Evolutionary conservation across 1,140 invertebrate genomes (phyloP).

Genomic region (Papilio polyxenes): DNA sequence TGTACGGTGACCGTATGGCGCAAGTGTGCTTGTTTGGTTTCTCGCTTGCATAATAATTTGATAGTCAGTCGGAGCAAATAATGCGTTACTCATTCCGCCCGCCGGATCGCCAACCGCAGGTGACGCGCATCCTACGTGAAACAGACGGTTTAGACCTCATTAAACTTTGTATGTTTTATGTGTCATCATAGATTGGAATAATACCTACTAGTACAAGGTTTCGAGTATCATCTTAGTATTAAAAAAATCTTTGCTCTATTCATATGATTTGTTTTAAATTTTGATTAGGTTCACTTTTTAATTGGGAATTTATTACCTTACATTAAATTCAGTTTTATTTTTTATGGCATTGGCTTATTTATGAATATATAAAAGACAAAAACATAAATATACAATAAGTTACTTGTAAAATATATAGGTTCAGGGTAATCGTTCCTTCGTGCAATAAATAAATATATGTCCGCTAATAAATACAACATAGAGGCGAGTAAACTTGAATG

Average conservation of each 20-base stretch:
- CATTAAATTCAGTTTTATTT: no score
- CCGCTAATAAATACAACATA: neutral
- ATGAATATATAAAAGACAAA: no score
- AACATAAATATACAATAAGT: no score
- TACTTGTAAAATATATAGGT: no score
- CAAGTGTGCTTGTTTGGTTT: constrained; percentile 38
- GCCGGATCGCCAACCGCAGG: constrained; percentile 40
- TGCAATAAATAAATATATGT: no score
- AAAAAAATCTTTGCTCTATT: neutral
- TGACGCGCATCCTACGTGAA: constrained; percentile 36
- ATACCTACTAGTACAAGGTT: constrained; percentile 21
- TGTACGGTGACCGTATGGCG: constrained; percentile 32
- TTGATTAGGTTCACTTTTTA: neutral
- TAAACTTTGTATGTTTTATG: constrained; percentile 25
- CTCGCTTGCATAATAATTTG: constrained; percentile 49
- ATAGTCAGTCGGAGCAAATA: constrained; percentile 44
- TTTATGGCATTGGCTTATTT: no score
- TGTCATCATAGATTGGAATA: constrained; percentile 37
- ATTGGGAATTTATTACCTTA: neutral
- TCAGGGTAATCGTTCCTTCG: no score
- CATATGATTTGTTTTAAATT: neutral
- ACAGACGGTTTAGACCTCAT: constrained; percentile 17
- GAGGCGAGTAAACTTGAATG: neutral
- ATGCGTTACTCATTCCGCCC: constrained; percentile 47
- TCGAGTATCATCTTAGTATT: neutral